Evolutionary conservation across 2,113 vertebrate genomes (phyloP).

Genomic region (Protobothrops flavoviridis): DNA sequence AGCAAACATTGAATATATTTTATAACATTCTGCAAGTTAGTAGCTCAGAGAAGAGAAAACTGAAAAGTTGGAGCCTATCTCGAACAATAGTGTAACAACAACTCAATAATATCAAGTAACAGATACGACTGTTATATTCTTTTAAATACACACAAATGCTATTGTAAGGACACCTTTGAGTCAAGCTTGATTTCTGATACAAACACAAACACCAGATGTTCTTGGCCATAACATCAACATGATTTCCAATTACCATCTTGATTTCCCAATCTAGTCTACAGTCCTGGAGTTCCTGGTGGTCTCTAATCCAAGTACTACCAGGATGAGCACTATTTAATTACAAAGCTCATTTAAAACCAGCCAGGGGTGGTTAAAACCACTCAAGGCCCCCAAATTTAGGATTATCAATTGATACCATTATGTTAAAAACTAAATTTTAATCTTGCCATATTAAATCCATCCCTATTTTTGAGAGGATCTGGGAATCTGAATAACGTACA

Average conservation of each 20-base stretch:
- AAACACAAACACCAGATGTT: not conserved
- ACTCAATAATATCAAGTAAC: not conserved
- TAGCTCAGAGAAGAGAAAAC: not conserved
- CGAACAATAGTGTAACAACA: not conserved
- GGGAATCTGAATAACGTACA: not conserved
- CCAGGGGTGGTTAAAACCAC: not conserved
- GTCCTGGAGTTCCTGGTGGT: not conserved
- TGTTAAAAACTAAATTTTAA: not conserved
- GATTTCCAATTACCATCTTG: not conserved
- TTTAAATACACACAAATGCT: not conserved
- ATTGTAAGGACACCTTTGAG: not conserved
- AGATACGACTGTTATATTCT: not conserved
- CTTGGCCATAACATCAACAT: not conserved
- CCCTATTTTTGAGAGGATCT: not conserved
- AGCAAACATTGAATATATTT: not conserved
- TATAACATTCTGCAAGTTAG: not conserved
- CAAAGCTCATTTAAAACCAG: not conserved
- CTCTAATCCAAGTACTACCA: not conserved
- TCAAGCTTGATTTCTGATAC: conserved; percentile 6
- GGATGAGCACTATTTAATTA: not conserved
- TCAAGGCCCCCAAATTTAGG: not conserved
- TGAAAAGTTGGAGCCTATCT: not conserved
- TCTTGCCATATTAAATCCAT: not conserved
- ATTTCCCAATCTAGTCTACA: not conserved
- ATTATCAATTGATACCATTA: not conserved